phyloP scores from a whole-genome alignment of 2,113 vertebrate genomes.

The Atractosteus spatula region DNA sequence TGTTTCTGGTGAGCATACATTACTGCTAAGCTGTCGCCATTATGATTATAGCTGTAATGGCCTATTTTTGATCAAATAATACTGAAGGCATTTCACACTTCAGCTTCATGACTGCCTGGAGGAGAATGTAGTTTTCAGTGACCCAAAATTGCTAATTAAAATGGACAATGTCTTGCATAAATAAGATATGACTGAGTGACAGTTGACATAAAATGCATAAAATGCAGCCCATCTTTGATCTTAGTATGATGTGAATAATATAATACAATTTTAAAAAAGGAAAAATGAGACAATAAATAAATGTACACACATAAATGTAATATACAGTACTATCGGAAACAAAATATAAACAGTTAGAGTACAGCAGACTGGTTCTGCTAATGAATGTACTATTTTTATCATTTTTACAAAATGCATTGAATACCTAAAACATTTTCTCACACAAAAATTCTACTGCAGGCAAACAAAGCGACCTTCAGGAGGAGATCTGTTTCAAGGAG shows the following conservation, averaged over 20 bases:
- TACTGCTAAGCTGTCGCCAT: slow-evolving; percentile 39
- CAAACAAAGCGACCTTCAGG: no score
- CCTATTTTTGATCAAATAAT: slow-evolving; percentile 54
- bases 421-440: no score
- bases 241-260: slow-evolving; percentile 12
- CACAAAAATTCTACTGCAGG: no score
- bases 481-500: no score
- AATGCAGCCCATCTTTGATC: no score
- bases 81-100: slow-evolving; percentile 46
- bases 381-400: no score
- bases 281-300: background rate
- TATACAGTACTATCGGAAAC: no score
- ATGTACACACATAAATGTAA: no score
- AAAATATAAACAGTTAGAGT: no score
- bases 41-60: slow-evolving; percentile 45
- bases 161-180: slow-evolving; percentile 52
- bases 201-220: slow-evolving; percentile 43
- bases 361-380: no score
- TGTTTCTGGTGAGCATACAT: slow-evolving; percentile 45
- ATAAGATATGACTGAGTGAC: slow-evolving; percentile 47
- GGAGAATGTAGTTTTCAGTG: slow-evolving; percentile 38
- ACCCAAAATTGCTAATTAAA: slow-evolving; percentile 58
- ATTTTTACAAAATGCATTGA: no score
- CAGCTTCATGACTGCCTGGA: slow-evolving; percentile 37
- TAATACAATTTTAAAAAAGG: slow-evolving; percentile 13